Base-by-base conservation (phyloP, 2,888 invertebrate species). In the Girardia tigrina region DNA sequence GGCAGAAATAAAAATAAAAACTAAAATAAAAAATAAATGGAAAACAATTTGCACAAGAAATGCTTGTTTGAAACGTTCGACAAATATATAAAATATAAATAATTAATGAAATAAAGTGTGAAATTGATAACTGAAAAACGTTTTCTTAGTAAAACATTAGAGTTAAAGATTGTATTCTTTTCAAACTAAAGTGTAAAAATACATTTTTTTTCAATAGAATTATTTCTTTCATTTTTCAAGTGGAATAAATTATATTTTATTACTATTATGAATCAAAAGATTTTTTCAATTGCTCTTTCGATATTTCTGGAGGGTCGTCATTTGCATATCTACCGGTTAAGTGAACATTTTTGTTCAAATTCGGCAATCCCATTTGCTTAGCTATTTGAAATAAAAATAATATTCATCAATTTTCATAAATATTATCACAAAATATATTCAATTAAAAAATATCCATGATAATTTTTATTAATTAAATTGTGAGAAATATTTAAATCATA, bases 291-390 rank as follows among this genome's bases (percentile, higher is more conserved):
- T 56, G 56, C n/a, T 56, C 56, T 56, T 56, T 56, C 4, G 56
- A 56, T 8, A 56, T 56, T 56, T 56, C 56, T n/a, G 56, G 56
- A 56, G 56, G 56, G 56, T 56, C 56, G n/a, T 56, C 56, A 56
- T 56, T 56, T 56, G 56, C 56, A 56, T 56, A 56, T 56, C 56
- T 56, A 23, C 56, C 56, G n/a, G 56, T 56, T 56, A 56, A 56
- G n/a, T 23, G 56, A 56, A 56, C 56, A 56, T 56, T 56, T 56
- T 56, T 56, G n/a, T 16, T 56, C 20, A 56, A 23, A 56, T 56
- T 56, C n/a, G 56, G 56, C 23, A 56, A n/a, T 56, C 56, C 56
- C 56, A 56, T 56, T 56, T 56, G n/a, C n/a, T 56, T 56, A 23
- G 56, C 56, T 56, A 23, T 20, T 56, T 56, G n/a, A 56, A n/a